Conservation (phyloP, 23 tunicate genomes). For the Styela plicata region DNA sequence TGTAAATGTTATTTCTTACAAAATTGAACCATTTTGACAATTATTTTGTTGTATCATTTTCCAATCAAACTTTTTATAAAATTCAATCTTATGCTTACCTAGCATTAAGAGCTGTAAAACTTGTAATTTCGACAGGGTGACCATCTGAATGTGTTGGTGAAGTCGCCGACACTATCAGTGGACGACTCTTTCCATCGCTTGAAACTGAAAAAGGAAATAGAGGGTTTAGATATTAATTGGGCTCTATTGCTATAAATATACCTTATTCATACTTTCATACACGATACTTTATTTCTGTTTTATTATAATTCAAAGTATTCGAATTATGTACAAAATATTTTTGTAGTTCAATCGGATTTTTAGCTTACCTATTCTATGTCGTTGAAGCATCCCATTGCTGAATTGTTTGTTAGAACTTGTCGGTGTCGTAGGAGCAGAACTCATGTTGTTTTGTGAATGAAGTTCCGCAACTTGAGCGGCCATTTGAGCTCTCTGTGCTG, state of each 20-base stretch:
- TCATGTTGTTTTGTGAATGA: neutral
- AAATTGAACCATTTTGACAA: too few species aligned
- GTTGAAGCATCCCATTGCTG: neutral
- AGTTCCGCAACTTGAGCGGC: slow-evolving; percentile 19
- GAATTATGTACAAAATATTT: neutral
- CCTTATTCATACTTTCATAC: too few species aligned
- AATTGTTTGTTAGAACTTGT: neutral
- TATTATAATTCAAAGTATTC: too few species aligned
- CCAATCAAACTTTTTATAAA: too few species aligned
- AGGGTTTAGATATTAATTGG: too few species aligned
- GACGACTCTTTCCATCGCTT: slow-evolving; percentile 3
- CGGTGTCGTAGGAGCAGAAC: neutral
- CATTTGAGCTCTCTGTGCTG: slow-evolving; percentile 37
- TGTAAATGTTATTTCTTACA: too few species aligned
- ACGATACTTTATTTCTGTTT: too few species aligned
- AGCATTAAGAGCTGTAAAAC: slow-evolving; percentile 18
- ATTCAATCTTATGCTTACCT: slow-evolving; percentile 32
- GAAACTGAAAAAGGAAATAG: slow-evolving; percentile 16
- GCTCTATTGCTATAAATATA: too few species aligned
- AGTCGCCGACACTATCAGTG: slow-evolving; percentile 4
- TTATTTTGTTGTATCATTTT: too few species aligned
- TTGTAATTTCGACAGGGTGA: slow-evolving; percentile 6
- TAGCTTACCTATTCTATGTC: slow-evolving; percentile 30
- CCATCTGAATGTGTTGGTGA: slow-evolving; percentile 20
- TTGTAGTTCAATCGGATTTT: too few species aligned